Conservation (phyloP, 2,113 vertebrate genomes). For the Otocyon megalotis region DNA sequence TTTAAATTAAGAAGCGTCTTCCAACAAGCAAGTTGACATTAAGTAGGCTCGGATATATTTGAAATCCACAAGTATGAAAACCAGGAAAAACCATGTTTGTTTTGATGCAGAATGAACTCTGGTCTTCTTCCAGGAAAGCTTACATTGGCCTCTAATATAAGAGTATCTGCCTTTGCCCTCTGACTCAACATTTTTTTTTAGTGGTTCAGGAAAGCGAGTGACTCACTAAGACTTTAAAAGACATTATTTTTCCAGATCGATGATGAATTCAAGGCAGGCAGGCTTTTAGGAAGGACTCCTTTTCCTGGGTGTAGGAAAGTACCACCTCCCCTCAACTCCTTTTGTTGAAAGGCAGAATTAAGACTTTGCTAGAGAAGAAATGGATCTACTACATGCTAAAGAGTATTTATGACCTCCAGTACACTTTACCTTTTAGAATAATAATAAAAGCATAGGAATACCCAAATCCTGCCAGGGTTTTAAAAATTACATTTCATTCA, state of each 20-base stretch:
- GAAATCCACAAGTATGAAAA: background rate
- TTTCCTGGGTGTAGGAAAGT: constrained; percentile 19
- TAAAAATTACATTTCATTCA: constrained; percentile 43
- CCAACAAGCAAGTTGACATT: background rate
- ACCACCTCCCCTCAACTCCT: background rate
- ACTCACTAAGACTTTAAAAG: background rate
- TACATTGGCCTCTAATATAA: background rate
- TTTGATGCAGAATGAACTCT: background rate
- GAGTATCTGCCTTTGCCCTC: background rate
- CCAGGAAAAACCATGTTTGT: background rate
- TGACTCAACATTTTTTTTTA: background rate
- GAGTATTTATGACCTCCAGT: constrained; percentile 34
- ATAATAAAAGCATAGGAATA: background rate
- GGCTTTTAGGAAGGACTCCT: background rate
- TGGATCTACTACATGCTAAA: background rate
- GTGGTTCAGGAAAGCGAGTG: background rate
- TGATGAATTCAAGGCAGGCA: background rate
- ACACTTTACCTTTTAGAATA: constrained; percentile 36
- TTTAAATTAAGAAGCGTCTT: constrained; percentile 23
- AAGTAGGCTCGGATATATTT: background rate
- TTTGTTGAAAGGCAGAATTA: constrained; percentile 49
- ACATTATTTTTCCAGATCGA: background rate
- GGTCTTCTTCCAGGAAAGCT: background rate
- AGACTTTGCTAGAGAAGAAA: constrained; percentile 53
- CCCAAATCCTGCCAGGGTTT: constrained; percentile 51